Evolutionary conservation across 2,113 vertebrate species (phyloP), one percentile per base, ranked within the genome.

Genomic region (Malaclemys terrapin): DNA sequence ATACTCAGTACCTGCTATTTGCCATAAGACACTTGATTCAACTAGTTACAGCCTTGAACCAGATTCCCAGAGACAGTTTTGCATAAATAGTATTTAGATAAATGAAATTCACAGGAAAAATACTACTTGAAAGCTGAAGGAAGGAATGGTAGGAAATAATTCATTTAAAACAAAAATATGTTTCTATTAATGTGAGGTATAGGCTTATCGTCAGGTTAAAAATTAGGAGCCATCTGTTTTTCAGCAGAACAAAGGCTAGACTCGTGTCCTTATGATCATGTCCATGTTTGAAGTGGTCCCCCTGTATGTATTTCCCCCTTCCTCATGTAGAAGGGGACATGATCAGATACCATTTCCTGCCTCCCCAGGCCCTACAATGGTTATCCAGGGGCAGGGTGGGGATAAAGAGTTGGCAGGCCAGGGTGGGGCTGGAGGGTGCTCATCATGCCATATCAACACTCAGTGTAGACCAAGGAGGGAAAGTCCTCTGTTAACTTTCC

Each of bases 1-100:
- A 95, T 97, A 89, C 93, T 96, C 97, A 79, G 89, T 98, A 98
- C 97, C 98, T 98, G 98, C 96, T 98, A 59, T 87, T 97, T 91
- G 90, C 89, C 87, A 96, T n/a, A 94, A 91, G 59, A 69, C 29
- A 81, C 92, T 95, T 91, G 62, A 95, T 91, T n/a, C 79, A 56
- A n/a, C 35, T 22, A 93, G 79, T 96, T 94, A 92, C 89, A 93
- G 27, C 14, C 27, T 49, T 95, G 79, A 94, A 72, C n/a, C 83
- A 72, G 49, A 93, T 94, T 96, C 65, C 89, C 85, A 65, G 16
- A 8, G 29, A 57, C 11, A 7, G 2, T 49, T 97, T 90, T 88
- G 42, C 47, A 53, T 42, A 95, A 96, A 19, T 49, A 56, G 50
- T 56, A 57, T 82, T 81, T 75, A 57, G 47, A 35, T 59, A 85